Percentiles rank a stretch among this genome's conserved stretches.
phyloP scores from a whole-genome alignment of 2,797 vertebrate genomes.

The Helarctos malayanus region DNA sequence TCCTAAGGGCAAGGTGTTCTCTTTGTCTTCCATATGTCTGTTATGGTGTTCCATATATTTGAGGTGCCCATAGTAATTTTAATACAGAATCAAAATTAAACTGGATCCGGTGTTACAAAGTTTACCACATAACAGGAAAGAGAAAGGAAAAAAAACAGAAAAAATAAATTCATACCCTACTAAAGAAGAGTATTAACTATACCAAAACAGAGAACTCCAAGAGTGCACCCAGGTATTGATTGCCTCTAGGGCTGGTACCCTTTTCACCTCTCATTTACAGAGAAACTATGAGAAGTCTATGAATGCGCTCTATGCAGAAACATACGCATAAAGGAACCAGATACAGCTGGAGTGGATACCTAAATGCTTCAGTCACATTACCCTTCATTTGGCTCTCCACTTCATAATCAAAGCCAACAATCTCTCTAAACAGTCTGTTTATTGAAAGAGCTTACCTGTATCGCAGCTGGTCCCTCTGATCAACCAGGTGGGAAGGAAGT shows the following conservation, averaged over 20 bases:
- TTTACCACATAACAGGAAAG: background rate
- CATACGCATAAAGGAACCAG: background rate
- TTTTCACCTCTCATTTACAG: background rate
- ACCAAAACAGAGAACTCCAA: conserved; percentile 19
- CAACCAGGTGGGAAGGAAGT: conserved; percentile 7
- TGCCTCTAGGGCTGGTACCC: background rate
- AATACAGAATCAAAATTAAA: conserved; percentile 27
- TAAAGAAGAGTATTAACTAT: conserved; percentile 19
- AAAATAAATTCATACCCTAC: background rate
- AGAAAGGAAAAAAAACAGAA: background rate
- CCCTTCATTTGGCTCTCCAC: background rate
- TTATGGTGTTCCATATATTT: background rate
- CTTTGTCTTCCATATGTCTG: background rate
- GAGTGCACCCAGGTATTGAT: background rate
- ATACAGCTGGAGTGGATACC: background rate
- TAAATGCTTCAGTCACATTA: background rate
- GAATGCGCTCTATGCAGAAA: background rate
- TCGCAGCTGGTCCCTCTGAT: conserved; percentile 32
- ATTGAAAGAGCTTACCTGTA: conserved; percentile 64
- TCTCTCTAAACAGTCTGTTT: background rate
- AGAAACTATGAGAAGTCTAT: background rate
- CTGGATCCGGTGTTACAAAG: background rate
- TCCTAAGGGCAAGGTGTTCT: background rate
- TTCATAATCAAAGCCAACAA: background rate
- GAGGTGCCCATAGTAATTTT: background rate